Evolutionary conservation across 2,113 vertebrate genomes (phyloP), one percentile per base, ranked within the genome.

Genomic region (Dascyllus trimaculatus): DNA sequence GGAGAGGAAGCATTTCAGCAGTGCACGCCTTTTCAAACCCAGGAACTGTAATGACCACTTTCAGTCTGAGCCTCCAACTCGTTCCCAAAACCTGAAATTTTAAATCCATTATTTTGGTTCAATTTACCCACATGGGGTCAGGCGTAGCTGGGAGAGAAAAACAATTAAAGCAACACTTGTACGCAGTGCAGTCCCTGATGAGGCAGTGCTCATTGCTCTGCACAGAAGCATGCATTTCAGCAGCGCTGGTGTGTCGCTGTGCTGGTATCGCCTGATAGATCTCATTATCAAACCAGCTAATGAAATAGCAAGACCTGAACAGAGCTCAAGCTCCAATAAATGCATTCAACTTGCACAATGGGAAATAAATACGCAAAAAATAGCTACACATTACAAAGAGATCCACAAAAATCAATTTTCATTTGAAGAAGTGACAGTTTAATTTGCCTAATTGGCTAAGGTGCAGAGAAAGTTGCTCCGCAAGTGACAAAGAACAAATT

Each of bases 381-480:
- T 52, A 40, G 49, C 56, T 57, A 75, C 40, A 66, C 17, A 60
- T 80, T 82, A 64, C 24, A 78, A 61, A 69, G n/a, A n/a, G 10
- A 52, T 32, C 18, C 32, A 52, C 45, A 61, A 53, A 82, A 72
- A 87, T 76, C 60, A 7, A 73, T 88, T 91, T 75, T 60, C 46
- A 83, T 83, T 60, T 60, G 25, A 78, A 52, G 32, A 61, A 63
- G 63, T 84, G 87, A 75, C 90, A 85, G 79, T 87, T 87, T 86
- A 80, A 89, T 91, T 89, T 84, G 48, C 51, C 38, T 80, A 85
- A 85, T 71, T 85, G 78, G 46, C 66, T 0, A 59, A 80, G 63
- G 76, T 85, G 64, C 46, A 4, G 40, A 61, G 48, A 11, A 81
- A 71, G 70, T 80, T 69, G 32, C 68, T 40, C 17, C 53, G 22